These are phyloP conservation scores for Pseudomyrmex dendroicus DNA, from an alignment of 1,140 invertebrate species.

Conservation along the genomic window DNA sequence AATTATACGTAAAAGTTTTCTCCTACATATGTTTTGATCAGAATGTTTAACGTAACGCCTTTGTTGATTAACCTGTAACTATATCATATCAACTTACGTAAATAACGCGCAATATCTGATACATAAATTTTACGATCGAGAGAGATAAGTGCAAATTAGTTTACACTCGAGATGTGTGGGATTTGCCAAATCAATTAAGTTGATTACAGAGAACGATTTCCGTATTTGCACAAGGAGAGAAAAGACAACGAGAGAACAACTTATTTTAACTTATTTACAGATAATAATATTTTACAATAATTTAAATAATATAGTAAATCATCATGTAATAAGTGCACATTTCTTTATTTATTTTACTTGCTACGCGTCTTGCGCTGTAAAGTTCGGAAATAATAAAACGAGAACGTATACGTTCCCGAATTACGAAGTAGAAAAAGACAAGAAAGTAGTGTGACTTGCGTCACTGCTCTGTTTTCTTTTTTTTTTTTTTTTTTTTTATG, in stretches of 20 bases:
- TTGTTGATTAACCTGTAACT: neutral
- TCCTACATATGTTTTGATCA: neutral
- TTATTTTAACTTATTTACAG: neutral
- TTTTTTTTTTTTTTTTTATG: slow-evolving; percentile 61
- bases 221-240: neutral
- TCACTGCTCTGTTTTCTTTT: slow-evolving; percentile 54
- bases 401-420: slow-evolving; percentile 36
- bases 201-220: slow-evolving; percentile 1
- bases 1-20: no score
- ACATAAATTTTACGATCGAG: slow-evolving; percentile 9
- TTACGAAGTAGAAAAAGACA: slow-evolving; percentile 34
- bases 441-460: slow-evolving; percentile 31
- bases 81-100: neutral
- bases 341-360: no score
- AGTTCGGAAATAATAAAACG: neutral
- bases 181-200: neutral
- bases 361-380: neutral
- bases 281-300: neutral
- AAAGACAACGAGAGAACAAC: neutral
- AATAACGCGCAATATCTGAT: slow-evolving; percentile 22
- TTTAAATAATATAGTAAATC: neutral
- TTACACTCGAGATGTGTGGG: slow-evolving; percentile 24
- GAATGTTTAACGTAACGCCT: neutral
- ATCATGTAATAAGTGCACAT: no score
- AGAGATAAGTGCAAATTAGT: slow-evolving; percentile 62